These are phyloP conservation scores for Hoplodrina ambigua DNA, from an alignment of 2,888 invertebrate species.

Conservation along the genomic window DNA sequence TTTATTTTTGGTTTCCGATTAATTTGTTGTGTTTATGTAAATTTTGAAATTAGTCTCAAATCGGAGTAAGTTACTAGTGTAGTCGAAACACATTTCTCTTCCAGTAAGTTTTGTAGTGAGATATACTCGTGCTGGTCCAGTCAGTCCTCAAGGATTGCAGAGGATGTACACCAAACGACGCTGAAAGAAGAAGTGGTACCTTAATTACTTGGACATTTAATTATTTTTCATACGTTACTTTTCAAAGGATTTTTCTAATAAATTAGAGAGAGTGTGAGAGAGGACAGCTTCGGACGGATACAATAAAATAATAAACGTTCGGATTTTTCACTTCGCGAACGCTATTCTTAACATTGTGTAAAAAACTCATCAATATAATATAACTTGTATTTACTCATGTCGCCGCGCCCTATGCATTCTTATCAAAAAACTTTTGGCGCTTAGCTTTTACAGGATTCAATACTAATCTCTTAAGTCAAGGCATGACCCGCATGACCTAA, in stretches of 20 bases:
- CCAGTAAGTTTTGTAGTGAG: slow-evolving; percentile 25
- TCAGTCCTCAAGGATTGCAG: slow-evolving; percentile 26
- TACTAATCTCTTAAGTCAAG: slow-evolving; percentile 3
- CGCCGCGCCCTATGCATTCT: slow-evolving; percentile 16
- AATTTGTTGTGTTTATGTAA: slow-evolving; percentile 4
- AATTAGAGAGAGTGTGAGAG: background rate
- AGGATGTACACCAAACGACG: slow-evolving; percentile 23
- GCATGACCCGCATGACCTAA: slow-evolving; percentile 1
- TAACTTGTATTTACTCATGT: slow-evolving; percentile 10
- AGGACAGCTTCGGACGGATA: slow-evolving; percentile 13
- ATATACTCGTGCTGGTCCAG: slow-evolving; percentile 20
- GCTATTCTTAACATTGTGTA: slow-evolving; percentile 30
- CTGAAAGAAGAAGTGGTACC: slow-evolving; percentile 25
- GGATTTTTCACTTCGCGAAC: slow-evolving; percentile 10
- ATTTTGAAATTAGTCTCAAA: slow-evolving; percentile 5
- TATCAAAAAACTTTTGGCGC: slow-evolving; percentile 14
- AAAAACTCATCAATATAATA: slow-evolving; percentile 1
- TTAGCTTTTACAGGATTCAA: slow-evolving; percentile 6
- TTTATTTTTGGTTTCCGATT: slow-evolving; percentile 7
- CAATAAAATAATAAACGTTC: background rate
- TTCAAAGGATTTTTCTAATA: slow-evolving; percentile 5
- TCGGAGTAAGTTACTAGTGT: background rate
- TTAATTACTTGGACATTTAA: slow-evolving; percentile 2
- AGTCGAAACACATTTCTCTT: slow-evolving; percentile 3
- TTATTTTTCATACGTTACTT: slow-evolving; percentile 1